These are phyloP conservation scores for Sitobion miscanthi DNA, from an alignment of 1,140 invertebrate genomes.

Conservation along the genomic window DNA sequence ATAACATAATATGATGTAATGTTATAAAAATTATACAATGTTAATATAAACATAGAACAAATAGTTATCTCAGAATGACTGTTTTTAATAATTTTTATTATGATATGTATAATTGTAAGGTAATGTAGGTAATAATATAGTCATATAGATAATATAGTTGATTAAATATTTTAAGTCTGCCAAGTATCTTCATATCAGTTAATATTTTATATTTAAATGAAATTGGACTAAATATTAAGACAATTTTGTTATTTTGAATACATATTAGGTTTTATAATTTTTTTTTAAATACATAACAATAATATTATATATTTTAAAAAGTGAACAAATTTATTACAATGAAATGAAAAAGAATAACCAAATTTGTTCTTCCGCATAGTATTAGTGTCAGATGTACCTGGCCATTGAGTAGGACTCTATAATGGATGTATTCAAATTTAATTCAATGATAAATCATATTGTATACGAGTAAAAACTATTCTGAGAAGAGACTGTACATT, in stretches of 20 bases:
- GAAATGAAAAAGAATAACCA: too few relatives aligned
- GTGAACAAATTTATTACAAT: too few relatives aligned
- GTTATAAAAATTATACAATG: neutral
- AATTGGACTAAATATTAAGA: neutral
- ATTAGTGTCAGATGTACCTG: too few relatives aligned
- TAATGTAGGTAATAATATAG: too few relatives aligned
- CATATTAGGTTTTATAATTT: neutral
- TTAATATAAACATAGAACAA: slow-evolving; percentile 20
- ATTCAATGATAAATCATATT: too few relatives aligned
- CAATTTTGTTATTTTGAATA: neutral
- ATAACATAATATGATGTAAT: slow-evolving; percentile 30
- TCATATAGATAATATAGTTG: neutral
- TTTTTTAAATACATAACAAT: neutral
- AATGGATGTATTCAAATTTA: too few relatives aligned
- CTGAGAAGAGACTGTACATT: too few relatives aligned
- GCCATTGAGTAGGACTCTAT: too few relatives aligned
- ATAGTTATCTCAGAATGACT: neutral
- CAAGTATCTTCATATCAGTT: neutral
- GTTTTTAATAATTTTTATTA: neutral
- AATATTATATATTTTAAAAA: too few relatives aligned
- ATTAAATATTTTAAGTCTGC: neutral
- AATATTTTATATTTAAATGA: neutral
- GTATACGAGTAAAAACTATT: too few relatives aligned
- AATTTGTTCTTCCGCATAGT: too few relatives aligned
- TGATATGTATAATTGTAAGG: neutral